Base-by-base conservation (phyloP, 2,888 invertebrate genomes). In the Ceriagrion tenellum region DNA sequence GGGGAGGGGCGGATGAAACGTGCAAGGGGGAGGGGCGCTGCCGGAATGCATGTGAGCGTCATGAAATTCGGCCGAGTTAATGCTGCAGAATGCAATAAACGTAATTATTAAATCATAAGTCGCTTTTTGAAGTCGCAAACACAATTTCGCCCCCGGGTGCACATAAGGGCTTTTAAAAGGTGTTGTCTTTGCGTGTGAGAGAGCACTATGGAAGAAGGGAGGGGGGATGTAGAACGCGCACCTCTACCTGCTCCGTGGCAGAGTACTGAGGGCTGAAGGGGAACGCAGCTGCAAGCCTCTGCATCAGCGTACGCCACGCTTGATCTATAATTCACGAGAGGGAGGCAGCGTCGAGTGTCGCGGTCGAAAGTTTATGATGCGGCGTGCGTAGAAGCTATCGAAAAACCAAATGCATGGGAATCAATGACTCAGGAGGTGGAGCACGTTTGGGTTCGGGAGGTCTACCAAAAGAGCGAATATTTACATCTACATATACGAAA, bases 81-180 rank as follows among this genome's bases (percentile, higher is more conserved):
- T 93, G 93, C 69, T 26, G 63, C 69, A 47, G 69, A 74, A 93
- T 93, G 63, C 69, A 93, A 93, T 93, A 93, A 69, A 23, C 26
- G 47, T 47, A 63, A 93, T 69, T 93, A 93, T 69, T 69, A 93
- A 93, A 93, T 93, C 69, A 69, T 69, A 55, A n/a, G 69, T 47
- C 47, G 63, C 93, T 74, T 93, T 93, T 93, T 93, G 93, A 93
- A 93, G 93, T 69, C 47, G 74, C 40, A 47, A 69, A 93, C 69
- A 47, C 47, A 69, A 93, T 93, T 93, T 93, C 74, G 74, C 18
- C 40, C 69, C 47, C 47, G 69, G 69, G 47, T 8, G 93, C 26
- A 47, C 69, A 26, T 69, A 69, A 63, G 40, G 69, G 93, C 63
- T 69, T 69, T 91, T 93, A 47, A 35, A 81, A 74, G 47, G 26